Conservation (phyloP, 1,140 invertebrate genomes). For the Gonioctena quinquepunctata region DNA sequence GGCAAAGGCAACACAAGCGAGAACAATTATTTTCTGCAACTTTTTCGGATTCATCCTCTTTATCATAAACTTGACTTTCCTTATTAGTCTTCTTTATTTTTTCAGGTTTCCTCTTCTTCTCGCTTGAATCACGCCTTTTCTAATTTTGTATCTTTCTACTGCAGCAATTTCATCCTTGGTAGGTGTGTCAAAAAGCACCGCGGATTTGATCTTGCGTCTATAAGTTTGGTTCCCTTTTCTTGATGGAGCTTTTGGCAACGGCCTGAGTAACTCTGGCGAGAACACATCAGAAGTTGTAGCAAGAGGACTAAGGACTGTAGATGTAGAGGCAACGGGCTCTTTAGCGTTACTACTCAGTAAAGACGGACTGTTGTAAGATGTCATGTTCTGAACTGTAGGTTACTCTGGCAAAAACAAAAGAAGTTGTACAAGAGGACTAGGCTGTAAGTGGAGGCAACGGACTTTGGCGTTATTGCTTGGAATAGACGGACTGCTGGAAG, state of each 20-base stretch:
- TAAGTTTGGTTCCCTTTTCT: conserved; percentile 1
- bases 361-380: too few relatives aligned
- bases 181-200: neutral
- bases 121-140: neutral
- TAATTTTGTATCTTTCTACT: neutral
- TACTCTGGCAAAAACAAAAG: too few relatives aligned
- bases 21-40: conserved; percentile 14
- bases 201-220: conserved; percentile 13
- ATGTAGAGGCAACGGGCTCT: neutral
- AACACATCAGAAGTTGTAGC: neutral
- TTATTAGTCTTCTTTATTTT: neutral
- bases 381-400: too few relatives aligned
- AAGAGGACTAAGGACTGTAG: conserved; percentile 1
- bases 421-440: too few relatives aligned
- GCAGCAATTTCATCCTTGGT: conserved; percentile 5
- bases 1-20: conserved; percentile 21
- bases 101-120: neutral
- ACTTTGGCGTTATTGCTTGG: too few relatives aligned
- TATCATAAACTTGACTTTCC: neutral
- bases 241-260: conserved; percentile 7
- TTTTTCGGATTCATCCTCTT: neutral
- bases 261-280: neutral
- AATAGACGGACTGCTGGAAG: too few relatives aligned
- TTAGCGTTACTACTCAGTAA: too few relatives aligned
- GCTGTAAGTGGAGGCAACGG: too few relatives aligned